Percentiles rank a stretch among this genome's conserved stretches.
Conservation (phyloP, 2,113 vertebrate genomes). For the Pycnonotus jocosus region DNA sequence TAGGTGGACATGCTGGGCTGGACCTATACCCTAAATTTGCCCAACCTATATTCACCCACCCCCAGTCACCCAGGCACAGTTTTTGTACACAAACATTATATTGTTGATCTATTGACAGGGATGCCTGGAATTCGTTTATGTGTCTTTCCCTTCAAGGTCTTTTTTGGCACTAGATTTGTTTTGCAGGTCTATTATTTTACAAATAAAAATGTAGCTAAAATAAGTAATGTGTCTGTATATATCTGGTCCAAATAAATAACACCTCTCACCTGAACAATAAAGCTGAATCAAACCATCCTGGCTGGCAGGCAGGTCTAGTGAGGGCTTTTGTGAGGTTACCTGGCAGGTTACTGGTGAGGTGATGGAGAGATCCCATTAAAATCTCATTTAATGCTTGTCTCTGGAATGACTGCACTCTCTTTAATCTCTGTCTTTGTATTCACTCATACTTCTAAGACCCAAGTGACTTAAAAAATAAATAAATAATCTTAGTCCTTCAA, state of each 20-base stretch:
- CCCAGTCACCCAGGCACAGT: neutral
- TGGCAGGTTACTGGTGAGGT: neutral
- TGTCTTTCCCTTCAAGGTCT: neutral
- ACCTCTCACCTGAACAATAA: neutral
- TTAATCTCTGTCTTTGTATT: neutral
- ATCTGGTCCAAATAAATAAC: neutral
- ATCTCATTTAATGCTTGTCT: neutral
- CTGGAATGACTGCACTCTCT: neutral
- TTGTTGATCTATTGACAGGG: neutral
- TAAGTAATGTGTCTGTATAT: neutral
- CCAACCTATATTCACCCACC: neutral
- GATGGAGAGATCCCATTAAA: neutral
- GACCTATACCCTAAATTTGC: neutral
- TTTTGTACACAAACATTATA: neutral
- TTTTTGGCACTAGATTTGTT: neutral
- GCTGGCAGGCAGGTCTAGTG: neutral
- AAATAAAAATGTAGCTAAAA: neutral
- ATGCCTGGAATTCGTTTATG: neutral
- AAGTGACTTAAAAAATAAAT: neutral
- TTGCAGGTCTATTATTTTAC: neutral
- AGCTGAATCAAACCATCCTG: neutral
- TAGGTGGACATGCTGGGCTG: neutral
- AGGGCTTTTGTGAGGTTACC: neutral
- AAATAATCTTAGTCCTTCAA: neutral
- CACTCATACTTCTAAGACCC: neutral